Base-by-base conservation (phyloP, 2,888 invertebrate species). In the Noctua fimbriata region DNA sequence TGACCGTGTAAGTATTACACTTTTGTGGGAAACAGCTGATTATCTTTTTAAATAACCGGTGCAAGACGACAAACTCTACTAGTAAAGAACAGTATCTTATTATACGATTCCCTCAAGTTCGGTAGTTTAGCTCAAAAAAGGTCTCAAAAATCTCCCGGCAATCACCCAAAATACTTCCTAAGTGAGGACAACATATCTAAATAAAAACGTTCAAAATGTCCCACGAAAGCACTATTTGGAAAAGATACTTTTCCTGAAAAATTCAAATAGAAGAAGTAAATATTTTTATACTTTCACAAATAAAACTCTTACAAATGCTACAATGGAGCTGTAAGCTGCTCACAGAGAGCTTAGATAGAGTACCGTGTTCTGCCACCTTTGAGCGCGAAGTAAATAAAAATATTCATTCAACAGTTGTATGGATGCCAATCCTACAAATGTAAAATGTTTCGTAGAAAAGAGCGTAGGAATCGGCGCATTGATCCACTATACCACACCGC, bases 401-500 rank as follows among this genome's bases (percentile, higher is more conserved):
- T 67, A 77, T 72, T 60, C 67, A 79, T 69, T 69, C 63, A 65
- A 69, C 69, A 63, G 28, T 41, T 63, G 75, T 47, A 58, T 41
- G 52, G 32, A 49, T 18, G 28, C 41, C 47, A 66, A 65, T 18
- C 65, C 32, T n/a, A 47, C 44, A 73, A 78, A 74, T 74, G 47
- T 41, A 60, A 69, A 77, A 21, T 14, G 18, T 69, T 70, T 70
- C 52, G 14, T 65, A 36, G 76, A 65, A 66, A 73, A 66, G 47
- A 76, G 18, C 32, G 63, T 18, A 66, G 74, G 18, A 36, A 36
- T 44, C 16, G 7, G 44, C 21, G 18, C 69, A 69, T 76, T 76
- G 63, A 69, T 74, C 41, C 32, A 52, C 24, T 63, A 28, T 16
- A n/a, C 21, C 47, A 14, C n/a, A 32, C n/a, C 66, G 41, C 41